These are phyloP conservation scores for Craterocephalus amniculus DNA, from an alignment of 2,797 vertebrate genomes.

Conservation along the genomic window DNA sequence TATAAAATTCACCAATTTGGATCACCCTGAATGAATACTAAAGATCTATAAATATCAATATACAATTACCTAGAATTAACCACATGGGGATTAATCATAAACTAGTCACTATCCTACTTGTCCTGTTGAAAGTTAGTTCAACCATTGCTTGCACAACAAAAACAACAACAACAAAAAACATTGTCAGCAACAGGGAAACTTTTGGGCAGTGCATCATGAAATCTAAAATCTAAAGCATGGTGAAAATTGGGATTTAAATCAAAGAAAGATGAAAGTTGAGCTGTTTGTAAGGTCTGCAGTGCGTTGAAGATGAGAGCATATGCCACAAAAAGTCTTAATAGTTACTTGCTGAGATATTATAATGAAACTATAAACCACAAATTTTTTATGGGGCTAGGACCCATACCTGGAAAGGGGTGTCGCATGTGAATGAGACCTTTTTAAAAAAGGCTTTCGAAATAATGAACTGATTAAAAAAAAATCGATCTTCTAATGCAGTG, in stretches of 20 bases:
- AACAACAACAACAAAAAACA: neutral
- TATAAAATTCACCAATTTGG: neutral
- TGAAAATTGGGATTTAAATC: neutral
- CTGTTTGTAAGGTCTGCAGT: neutral
- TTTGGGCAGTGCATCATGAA: neutral
- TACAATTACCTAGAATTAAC: neutral
- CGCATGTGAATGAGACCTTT: too few relatives aligned
- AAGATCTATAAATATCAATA: neutral
- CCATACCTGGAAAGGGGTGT: too few relatives aligned
- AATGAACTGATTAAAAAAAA: too few relatives aligned
- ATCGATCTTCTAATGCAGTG: too few relatives aligned
- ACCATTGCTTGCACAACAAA: neutral
- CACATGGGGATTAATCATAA: neutral
- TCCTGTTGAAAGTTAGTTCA: neutral
- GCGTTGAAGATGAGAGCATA: too few relatives aligned
- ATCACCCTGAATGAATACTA: neutral
- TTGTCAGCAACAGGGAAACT: neutral
- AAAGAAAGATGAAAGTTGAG: neutral
- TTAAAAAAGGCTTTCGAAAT: too few relatives aligned
- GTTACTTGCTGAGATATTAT: neutral
- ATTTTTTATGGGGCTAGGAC: too few relatives aligned
- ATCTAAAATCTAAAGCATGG: neutral
- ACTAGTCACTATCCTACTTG: too few relatives aligned
- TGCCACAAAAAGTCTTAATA: neutral
- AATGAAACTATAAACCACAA: too few relatives aligned